Evolutionary conservation across 2,797 vertebrate genomes (phyloP), one percentile per base, ranked within the genome.

Genomic region (Falco concolor): DNA sequence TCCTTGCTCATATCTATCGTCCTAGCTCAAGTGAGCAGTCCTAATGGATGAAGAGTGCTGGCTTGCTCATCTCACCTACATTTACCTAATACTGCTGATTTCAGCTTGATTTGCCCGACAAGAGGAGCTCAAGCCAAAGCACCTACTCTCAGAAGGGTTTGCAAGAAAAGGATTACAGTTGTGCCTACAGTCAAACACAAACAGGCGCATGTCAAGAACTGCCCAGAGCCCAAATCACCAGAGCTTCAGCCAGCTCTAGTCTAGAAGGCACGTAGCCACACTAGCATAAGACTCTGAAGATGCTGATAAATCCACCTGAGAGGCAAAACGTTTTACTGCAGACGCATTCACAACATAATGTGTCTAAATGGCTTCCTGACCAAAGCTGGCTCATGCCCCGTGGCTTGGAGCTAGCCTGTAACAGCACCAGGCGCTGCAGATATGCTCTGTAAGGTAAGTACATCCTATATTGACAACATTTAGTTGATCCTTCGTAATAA

Each of bases 1-100:
- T 89, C 45, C 65, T 94, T 56, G 50, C n/a, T 94, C 56, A 21
- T 49, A 61, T 44, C 81, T 61, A n/a, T 42, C 16, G 36, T 42
- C 69, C 68, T 80, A 88, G 76, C 80, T 87, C 79, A 69, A 84
- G 67, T 40, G 47, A 94, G 64, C 18, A 28, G 44, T 40, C 65
- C 72, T 91, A 81, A 75, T 20, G 69, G 60, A 87, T 47, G 27
- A 89, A 75, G 75, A 87, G 75, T 27, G 32, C 57, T 92, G 36
- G 32, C 8, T 89, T 86, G 53, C 72, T 85, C 79, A 76, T 77
- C 82, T 93, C 56, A 45, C 83, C 52, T 72, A 52, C 57, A 27
- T 92, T 89, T 74, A 56, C 73, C 57, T 63, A 75, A 80, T 77
- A 90, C 65, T 87, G 61, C 88, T 92, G 84, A 90, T 93, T 95